Evolutionary conservation across 23 tunicate genomes (phyloP), one percentile per base, ranked within the genome.

Genomic region (Halocynthia aurantium): DNA sequence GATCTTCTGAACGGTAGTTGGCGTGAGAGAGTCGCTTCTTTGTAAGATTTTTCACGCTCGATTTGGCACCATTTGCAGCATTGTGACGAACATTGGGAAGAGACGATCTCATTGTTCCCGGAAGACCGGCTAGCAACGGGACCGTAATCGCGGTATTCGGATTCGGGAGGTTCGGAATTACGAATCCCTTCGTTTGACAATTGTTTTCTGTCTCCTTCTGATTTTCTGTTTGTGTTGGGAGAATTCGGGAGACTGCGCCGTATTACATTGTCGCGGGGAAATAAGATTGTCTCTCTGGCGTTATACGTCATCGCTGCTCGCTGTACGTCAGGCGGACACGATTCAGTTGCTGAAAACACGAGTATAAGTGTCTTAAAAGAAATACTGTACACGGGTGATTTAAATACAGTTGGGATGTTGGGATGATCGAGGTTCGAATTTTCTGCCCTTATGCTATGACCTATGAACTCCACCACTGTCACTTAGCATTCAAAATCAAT

Each of bases 51-150:
- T 22, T 54, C 64, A 13, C 57, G 78, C 57, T 74, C 78, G 10
- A 54, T 55, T 55, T 52, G 60, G 63, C 78, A 74, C 78, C 78
- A 74, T 17, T 13, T 53, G 62, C 78, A 74, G 56, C 20, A 44
- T 54, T 74, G 78, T 19, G 78, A 11, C 49, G 70, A 65, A 15
- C 75, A 51, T 70, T 70, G 75, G 52, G 75, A 15, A 17, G 75
- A 54, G 76, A 50, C 64, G 4, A 15, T 60, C 64, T n/a, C 40
- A 17, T 21, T 17, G 5, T 67, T 11, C 22, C 72, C 22, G 40
- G 72, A 5, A 67, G 11, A 67, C 21, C 5, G 12, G 21, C 40
- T 17, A 5, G 5, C 22, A 4, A 21, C 40, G 72, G 40, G 12
- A 40, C 50, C 72, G 21, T n/a, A 11, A 11, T 20, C 50, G 5